A percentile compares a stretch with the other conserved stretches of the same genome.
Evolutionary conservation across 2,113 vertebrate genomes (phyloP).

Genomic region (Bufo gargarizans): DNA sequence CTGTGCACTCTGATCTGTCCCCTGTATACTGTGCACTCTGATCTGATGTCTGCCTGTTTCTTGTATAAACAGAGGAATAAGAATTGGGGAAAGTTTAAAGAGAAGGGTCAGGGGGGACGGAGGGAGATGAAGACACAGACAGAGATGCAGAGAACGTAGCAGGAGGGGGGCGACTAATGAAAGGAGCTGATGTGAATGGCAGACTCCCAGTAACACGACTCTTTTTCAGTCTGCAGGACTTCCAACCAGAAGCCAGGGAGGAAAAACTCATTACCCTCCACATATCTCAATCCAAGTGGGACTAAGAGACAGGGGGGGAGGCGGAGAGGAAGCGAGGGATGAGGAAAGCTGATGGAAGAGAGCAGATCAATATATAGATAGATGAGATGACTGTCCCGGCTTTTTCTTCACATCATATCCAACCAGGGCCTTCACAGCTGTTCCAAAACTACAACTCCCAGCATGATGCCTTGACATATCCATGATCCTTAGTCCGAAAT

Average conservation of each 20-base stretch:
- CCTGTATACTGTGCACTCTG: not conserved
- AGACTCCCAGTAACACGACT: conserved; percentile 50
- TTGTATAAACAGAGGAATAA: not conserved
- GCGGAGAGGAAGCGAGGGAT: conserved; percentile 23
- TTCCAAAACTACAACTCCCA: too few species aligned
- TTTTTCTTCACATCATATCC: too few species aligned
- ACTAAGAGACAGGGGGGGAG: conserved; percentile 6
- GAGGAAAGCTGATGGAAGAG: not conserved
- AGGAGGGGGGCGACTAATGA: not conserved
- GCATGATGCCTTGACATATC: too few species aligned
- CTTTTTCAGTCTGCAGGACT: conserved; percentile 53
- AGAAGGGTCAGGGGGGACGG: not conserved
- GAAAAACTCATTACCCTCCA: conserved; percentile 57
- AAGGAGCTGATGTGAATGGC: conserved; percentile 49
- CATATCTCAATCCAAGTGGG: conserved; percentile 48
- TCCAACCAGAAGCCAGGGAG: conserved; percentile 54
- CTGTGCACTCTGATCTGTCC: not conserved
- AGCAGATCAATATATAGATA: not conserved
- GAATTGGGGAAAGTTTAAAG: not conserved
- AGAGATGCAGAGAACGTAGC: not conserved
- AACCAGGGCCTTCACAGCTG: too few species aligned
- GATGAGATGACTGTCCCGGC: too few species aligned
- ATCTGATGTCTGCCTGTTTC: not conserved
- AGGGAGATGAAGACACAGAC: not conserved
- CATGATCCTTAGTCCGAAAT: too few species aligned